Base-by-base conservation (phyloP, 2,113 vertebrate genomes). In the Columbina picui region DNA sequence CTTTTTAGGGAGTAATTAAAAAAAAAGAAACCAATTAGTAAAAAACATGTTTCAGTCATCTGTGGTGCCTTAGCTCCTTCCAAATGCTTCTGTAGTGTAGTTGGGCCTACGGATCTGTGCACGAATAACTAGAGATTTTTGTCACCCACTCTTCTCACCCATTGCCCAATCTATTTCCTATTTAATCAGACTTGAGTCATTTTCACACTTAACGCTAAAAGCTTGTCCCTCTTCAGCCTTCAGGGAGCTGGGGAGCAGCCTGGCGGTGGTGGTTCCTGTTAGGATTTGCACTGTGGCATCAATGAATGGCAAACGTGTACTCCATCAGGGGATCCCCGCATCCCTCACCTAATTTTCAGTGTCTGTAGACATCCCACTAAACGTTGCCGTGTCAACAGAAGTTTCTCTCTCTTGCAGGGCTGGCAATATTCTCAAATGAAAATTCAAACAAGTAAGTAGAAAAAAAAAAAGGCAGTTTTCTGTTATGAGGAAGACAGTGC, bases 361-460 rank as follows among this genome's bases (percentile, higher is more conserved):
- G 5, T 52, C 12, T 59, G 30, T 67, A 67, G 45, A 7, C 14
- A 14, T 30, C 27, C 25, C 67, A 27, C 14, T 79, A 49, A 70
- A 70, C 0, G 1, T 8, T 52, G 41, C 29, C 14, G 22, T 55
- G 77, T 93, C 79, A 94, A 9, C 2, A 2, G 9, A 32, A 17
- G 10, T 34, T 84, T 87, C 1, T 95, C 27, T 32, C 57, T 93
- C 41, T 94, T 94, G 69, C 61, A 98, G 98, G 98, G 4, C 67
- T 98, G 91, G 98, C 98, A 21, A 82, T 98, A 95, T 98, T 98
- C 77, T 97, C 93, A 78, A 96, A 94, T 39, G 97, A 97, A 70
- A 96, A 96, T 43, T 64, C 96, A 34, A 98, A 98, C 94, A 95
- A 97, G 98, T 98, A 97, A 55, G 98, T 98, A 71, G 41, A 43